Evolutionary conservation across 2,797 vertebrate genomes (phyloP).

Genomic region (Periophthalmus magnuspinnatus): DNA sequence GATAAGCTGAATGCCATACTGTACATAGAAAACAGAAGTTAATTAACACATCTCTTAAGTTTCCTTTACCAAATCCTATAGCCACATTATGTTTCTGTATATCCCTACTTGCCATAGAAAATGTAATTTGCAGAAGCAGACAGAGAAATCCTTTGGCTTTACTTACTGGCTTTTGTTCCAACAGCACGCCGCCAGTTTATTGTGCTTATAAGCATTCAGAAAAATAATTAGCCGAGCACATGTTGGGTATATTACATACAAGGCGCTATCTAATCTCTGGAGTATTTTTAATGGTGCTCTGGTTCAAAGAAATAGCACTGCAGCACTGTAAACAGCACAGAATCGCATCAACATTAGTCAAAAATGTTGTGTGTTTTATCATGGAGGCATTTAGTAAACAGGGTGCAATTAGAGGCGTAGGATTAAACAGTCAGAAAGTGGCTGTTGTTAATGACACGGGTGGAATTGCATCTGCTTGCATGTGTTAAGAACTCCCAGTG

Average conservation of each 20-base stretch:
- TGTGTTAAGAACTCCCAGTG: conserved; percentile 1
- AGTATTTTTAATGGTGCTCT: conserved; percentile 30
- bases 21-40: too few relatives aligned
- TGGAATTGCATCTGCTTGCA: conserved; percentile 10
- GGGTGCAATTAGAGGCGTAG: conserved; percentile 19
- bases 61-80: conserved; percentile 59
- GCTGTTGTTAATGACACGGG: conserved; percentile 4
- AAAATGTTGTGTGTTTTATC: conserved; percentile 38
- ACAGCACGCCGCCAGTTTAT: conserved; percentile 48
- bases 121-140: conserved; percentile 50
- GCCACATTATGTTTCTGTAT: conserved; percentile 50
- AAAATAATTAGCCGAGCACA: conserved; percentile 55
- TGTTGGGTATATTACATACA: conserved; percentile 54
- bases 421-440: conserved; percentile 16
- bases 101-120: conserved; percentile 62
- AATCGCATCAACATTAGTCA: conserved; percentile 27
- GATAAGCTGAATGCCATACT: too few relatives aligned
- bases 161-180: conserved; percentile 37
- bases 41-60: conserved; percentile 58
- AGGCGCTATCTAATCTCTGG: conserved; percentile 35
- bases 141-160: conserved; percentile 40
- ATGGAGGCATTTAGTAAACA: conserved; percentile 20
- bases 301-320: conserved; percentile 38
- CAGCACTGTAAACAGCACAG: conserved; percentile 13
- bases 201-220: conserved; percentile 47